Conservation (phyloP, 23 tunicate species). For the Phallusia fumigata region DNA sequence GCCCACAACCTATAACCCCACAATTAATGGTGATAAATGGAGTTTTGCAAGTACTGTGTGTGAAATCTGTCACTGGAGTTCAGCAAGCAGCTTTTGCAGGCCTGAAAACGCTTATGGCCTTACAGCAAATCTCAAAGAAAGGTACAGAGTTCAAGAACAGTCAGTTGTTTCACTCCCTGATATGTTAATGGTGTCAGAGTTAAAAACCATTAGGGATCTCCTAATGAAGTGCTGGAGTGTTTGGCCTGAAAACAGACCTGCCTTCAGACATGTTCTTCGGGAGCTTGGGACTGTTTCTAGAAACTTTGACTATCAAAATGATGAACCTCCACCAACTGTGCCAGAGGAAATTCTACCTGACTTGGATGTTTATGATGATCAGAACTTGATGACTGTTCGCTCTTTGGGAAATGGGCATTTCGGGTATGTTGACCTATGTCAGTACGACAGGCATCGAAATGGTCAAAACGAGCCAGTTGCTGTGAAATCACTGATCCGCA, state of each 20-base stretch:
- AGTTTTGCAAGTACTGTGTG: slow-evolving; percentile 85
- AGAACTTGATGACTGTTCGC: slow-evolving; percentile 33
- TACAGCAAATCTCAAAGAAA: slow-evolving; percentile 9
- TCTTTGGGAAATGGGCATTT: slow-evolving; percentile 79
- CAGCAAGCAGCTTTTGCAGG: background rate
- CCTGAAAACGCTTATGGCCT: slow-evolving; percentile 13
- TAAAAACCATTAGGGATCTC: slow-evolving; percentile 2
- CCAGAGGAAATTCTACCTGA: slow-evolving; percentile 39
- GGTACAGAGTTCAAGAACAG: slow-evolving; percentile 20
- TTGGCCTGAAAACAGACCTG: slow-evolving; percentile 52
- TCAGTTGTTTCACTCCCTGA: slow-evolving; percentile 40
- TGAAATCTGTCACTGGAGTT: slow-evolving; percentile 60
- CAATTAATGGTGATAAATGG: slow-evolving; percentile 77
- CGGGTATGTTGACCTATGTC: slow-evolving; percentile 78
- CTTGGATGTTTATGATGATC: slow-evolving; percentile 60
- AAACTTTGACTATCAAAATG: background rate
- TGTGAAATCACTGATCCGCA: slow-evolving; percentile 51
- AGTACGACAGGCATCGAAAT: slow-evolving; percentile 37
- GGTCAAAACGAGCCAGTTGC: slow-evolving; percentile 57
- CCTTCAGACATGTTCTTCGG: slow-evolving; percentile 71
- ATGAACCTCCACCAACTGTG: slow-evolving; percentile 12
- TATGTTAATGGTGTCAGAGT: slow-evolving; percentile 10
- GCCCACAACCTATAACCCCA: slow-evolving; percentile 17
- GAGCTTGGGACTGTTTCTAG: slow-evolving; percentile 56
- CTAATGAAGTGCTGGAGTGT: slow-evolving; percentile 62